A percentile compares a stretch with the other conserved stretches of the same genome.
phyloP scores from a whole-genome alignment of 1,140 invertebrate genomes.

The Carcinoscorpius rotundicauda region DNA sequence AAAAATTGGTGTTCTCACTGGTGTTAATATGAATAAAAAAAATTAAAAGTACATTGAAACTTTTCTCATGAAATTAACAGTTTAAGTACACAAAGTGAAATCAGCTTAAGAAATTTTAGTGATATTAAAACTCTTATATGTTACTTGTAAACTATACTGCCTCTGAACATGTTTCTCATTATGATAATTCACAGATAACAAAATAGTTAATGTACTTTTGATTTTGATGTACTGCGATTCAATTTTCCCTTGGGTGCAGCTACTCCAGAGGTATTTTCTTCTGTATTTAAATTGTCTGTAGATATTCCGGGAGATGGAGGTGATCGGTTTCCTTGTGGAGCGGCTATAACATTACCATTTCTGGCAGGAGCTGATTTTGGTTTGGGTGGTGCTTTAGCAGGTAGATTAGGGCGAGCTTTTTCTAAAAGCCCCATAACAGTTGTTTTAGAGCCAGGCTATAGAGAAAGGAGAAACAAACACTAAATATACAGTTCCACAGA shows the following conservation, averaged over 20 bases:
- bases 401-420: constrained; percentile 69
- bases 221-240: constrained; percentile 24
- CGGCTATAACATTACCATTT: constrained; percentile 14
- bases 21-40: too few relatives aligned
- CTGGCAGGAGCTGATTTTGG: constrained; percentile 12
- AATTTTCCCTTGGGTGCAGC: constrained; percentile 14
- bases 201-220: constrained; percentile 6
- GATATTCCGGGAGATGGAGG: constrained; percentile 5
- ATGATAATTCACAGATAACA: too few relatives aligned
- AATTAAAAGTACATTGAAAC: too few relatives aligned
- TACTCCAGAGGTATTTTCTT: constrained; percentile 11
- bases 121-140: too few relatives aligned
- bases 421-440: constrained; percentile 65
- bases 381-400: constrained; percentile 45
- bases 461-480: too few relatives aligned
- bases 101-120: too few relatives aligned
- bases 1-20: too few relatives aligned
- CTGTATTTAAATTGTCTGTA: constrained; percentile 1
- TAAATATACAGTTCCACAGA: too few relatives aligned
- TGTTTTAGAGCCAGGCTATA: constrained; percentile 65
- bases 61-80: too few relatives aligned
- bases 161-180: too few relatives aligned
- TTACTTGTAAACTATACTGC: too few relatives aligned
- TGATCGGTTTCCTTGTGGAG: constrained; percentile 12
- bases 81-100: too few relatives aligned